These are phyloP conservation scores for Malurus alboscapulatus DNA, from an alignment of 2,113 vertebrate species.

Conservation along the genomic window DNA sequence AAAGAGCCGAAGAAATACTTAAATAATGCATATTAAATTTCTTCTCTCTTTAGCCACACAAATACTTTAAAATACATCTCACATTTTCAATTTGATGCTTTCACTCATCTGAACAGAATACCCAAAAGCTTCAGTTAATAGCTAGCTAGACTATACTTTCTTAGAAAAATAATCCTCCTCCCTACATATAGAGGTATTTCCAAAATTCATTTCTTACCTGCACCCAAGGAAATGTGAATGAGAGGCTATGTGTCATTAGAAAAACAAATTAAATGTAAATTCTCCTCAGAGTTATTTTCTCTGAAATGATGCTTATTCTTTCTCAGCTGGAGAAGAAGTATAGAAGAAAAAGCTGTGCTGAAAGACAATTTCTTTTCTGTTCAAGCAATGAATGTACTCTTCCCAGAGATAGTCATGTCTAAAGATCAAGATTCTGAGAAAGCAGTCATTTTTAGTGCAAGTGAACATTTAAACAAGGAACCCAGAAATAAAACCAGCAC, in stretches of 20 bases:
- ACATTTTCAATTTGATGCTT: not conserved
- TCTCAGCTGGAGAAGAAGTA: not conserved
- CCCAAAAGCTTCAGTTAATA: not conserved
- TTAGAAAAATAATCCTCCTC: not conserved
- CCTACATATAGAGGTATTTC: not conserved
- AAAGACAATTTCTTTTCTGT: not conserved
- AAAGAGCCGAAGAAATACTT: not conserved
- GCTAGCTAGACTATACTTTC: not conserved
- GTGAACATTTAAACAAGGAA: not conserved
- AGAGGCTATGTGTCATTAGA: not conserved
- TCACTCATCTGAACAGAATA: not conserved
- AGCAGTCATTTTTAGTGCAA: not conserved
- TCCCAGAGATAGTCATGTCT: not conserved
- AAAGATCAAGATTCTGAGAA: not conserved
- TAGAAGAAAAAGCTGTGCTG: not conserved
- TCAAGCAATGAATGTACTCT: not conserved
- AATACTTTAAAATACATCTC: not conserved
- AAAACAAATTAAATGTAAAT: conserved; percentile 4
- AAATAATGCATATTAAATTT: not conserved
- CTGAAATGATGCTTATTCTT: not conserved
- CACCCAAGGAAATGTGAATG: not conserved
- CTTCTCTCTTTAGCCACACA: not conserved
- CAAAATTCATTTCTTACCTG: not conserved
- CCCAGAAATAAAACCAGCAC: not conserved
- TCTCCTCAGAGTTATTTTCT: not conserved